Base-by-base conservation (phyloP, 2,113 vertebrate genomes). In the Poeciliopsis turrubarensis region DNA sequence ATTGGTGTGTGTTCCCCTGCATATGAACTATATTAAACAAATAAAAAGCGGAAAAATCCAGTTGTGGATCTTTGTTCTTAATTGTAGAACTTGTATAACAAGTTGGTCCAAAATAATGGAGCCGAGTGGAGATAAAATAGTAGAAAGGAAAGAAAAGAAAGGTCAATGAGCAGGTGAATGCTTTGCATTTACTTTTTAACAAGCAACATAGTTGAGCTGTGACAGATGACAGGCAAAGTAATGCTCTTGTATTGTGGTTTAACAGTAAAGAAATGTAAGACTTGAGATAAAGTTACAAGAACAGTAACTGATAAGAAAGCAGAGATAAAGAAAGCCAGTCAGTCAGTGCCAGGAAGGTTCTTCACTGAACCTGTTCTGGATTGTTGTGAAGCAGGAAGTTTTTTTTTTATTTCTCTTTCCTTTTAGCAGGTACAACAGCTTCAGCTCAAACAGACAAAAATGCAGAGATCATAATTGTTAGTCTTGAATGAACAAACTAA, bases 351-450 rank as follows among this genome's bases (percentile, higher is more conserved):
- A 10, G 75, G 31, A 62, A 57, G 62, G 81, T 74, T 67, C 41
- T 64, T 60, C 15, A 32, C 29, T 68, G 4, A 68, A 64, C 61
- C 67, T 68, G 85, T 83, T 82, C 65, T 69, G 81, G 72, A 87
- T 87, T 88, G 75, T 64, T 75, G 29, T 54, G 67, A 47, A 60
- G 41, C 32, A 63, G 73, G 70, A 76, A 61, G 68, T 41, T 60
- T 60, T 41, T 17, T 67, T 83, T 29, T 29, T 29, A 29, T 29
- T 29, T 29, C 39, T 77, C 60, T 51, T 80, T 80, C 75, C 60
- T 65, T 77, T 75, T 37, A 71, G 77, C 62, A 75, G 66, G 37
- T 73, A 72, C 76, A 75, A 30, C 72, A 75, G 75, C 71, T 82
- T 68, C 62, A 57, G 67, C 57, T 32, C 30, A 60, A 61, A 61